phyloP scores from a whole-genome alignment of 2,113 vertebrate genomes.

The Tachycineta bicolor region DNA sequence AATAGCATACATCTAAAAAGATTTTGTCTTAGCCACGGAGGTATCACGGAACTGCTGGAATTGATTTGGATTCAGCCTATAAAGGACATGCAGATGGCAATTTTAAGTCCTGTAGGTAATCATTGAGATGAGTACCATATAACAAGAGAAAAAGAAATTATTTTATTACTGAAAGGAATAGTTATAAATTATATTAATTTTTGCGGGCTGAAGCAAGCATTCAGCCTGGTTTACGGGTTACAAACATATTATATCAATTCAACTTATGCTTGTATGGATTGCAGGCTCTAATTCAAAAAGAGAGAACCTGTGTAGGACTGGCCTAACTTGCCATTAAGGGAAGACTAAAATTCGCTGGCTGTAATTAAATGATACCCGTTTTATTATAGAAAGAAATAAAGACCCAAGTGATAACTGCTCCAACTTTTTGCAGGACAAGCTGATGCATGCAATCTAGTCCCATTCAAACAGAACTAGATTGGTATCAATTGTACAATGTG shows the following conservation, averaged over 20 bases:
- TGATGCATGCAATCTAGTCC: slow-evolving; percentile 40
- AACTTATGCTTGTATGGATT: not conserved
- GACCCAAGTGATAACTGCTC: slow-evolving; percentile 10
- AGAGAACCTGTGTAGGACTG: not conserved
- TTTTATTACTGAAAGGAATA: slow-evolving; percentile 54
- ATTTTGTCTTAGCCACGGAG: not conserved
- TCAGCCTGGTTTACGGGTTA: not conserved
- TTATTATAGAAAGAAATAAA: slow-evolving; percentile 11
- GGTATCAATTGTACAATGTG: slow-evolving; percentile 17
- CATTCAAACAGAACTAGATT: not conserved
- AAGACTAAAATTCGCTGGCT: not conserved
- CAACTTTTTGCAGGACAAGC: not conserved
- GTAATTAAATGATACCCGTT: slow-evolving; percentile 28
- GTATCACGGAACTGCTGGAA: slow-evolving; percentile 36
- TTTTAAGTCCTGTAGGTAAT: slow-evolving; percentile 2
- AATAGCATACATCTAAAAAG: not conserved
- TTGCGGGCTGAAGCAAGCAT: slow-evolving; percentile 27
- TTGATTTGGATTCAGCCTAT: not conserved
- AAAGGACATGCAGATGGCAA: slow-evolving; percentile 28
- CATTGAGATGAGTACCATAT: slow-evolving; percentile 35
- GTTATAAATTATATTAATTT: slow-evolving; percentile 45
- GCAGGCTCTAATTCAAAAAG: not conserved
- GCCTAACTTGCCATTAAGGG: not conserved
- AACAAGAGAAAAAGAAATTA: slow-evolving; percentile 30
- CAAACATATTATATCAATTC: not conserved